phyloP scores from a whole-genome alignment of 1,140 invertebrate genomes.

The Saccostrea echinata region DNA sequence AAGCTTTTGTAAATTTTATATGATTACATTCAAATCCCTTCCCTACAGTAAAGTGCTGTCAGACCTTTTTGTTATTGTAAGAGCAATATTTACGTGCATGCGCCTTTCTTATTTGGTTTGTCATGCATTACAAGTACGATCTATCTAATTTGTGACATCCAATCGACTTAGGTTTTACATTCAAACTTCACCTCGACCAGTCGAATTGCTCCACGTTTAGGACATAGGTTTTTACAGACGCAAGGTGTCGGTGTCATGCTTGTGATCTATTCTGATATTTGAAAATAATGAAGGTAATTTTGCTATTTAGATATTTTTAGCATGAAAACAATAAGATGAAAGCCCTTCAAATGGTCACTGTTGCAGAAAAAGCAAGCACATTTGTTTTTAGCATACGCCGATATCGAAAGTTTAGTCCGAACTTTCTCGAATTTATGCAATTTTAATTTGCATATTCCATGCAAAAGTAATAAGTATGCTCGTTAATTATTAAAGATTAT shows the following conservation, averaged over 20 bases:
- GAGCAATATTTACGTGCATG: too few relatives aligned
- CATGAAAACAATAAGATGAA: neutral
- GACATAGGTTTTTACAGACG: neutral
- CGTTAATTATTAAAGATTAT: too few relatives aligned
- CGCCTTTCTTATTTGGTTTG: too few relatives aligned
- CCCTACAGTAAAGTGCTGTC: too few relatives aligned
- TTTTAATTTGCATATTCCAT: neutral
- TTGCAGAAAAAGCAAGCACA: neutral
- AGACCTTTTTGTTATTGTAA: too few relatives aligned
- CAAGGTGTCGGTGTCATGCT: slow-evolving; percentile 28
- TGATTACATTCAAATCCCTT: too few relatives aligned
- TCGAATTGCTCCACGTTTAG: slow-evolving; percentile 22
- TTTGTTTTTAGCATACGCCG: neutral
- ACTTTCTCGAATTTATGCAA: neutral
- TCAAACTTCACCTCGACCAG: neutral
- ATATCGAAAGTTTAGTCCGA: neutral
- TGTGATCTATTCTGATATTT: neutral
- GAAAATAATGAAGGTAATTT: neutral
- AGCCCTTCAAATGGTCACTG: neutral
- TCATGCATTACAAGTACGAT: neutral
- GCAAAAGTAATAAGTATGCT: too few relatives aligned
- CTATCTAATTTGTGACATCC: neutral
- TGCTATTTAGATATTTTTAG: neutral
- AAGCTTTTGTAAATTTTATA: too few relatives aligned
- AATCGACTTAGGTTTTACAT: neutral